Conservation (phyloP, 2,888 invertebrate genomes). For the Parapristionchus giblindavisi region DNA sequence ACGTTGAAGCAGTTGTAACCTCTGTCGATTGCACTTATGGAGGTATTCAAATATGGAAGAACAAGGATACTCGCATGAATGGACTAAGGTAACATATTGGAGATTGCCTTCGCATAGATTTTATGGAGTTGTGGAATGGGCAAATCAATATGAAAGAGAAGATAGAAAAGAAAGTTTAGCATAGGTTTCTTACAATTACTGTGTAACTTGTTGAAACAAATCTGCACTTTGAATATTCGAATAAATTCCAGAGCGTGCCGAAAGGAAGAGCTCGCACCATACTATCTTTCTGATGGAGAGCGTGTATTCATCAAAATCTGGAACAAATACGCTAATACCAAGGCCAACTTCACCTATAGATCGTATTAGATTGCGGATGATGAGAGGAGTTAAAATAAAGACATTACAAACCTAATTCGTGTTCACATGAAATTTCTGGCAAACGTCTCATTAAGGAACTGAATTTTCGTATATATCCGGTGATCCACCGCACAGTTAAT, state of each 20-base stretch:
- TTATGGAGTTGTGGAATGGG: background rate
- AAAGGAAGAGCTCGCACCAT: constrained; percentile 14
- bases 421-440: too few relatives aligned
- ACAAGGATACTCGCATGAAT: constrained; percentile 31
- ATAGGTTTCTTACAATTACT: background rate
- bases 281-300: constrained; percentile 24
- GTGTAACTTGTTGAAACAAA: background rate
- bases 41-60: constrained; percentile 24
- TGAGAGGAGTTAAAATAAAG: constrained; percentile 17
- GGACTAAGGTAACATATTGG: constrained; percentile 10
- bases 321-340: constrained; percentile 24
- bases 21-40: constrained; percentile 16
- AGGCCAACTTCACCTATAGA: constrained; percentile 26
- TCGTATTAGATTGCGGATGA: constrained; percentile 2
- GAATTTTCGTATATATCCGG: too few relatives aligned
- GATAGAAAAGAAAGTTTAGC: background rate
- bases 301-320: constrained; percentile 16
- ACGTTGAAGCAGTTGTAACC: constrained; percentile 11
- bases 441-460: too few relatives aligned
- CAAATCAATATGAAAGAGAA: background rate
- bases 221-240: background rate
- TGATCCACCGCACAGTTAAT: too few relatives aligned
- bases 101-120: background rate
- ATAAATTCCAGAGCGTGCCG: constrained; percentile 19
- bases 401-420: too few relatives aligned